phyloP scores from a whole-genome alignment of 2,888 invertebrate genomes.

The Eugnorisma glareosa region DNA sequence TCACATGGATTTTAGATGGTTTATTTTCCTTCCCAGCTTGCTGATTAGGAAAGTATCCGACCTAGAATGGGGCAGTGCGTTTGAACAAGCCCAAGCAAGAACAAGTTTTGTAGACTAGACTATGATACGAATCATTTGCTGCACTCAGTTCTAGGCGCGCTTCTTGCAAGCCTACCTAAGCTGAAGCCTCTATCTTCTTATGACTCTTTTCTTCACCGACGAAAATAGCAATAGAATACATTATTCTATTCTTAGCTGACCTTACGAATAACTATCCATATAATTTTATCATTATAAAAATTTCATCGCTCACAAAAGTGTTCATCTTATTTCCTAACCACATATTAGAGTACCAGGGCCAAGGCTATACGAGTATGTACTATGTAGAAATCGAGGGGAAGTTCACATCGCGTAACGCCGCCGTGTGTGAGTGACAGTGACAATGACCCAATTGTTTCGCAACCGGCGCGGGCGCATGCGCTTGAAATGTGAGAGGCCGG shows the following conservation, averaged over 20 bases:
- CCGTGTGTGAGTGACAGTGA: constrained; percentile 40
- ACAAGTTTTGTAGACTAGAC: rapidly evolving
- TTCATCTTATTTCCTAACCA: constrained; percentile 27
- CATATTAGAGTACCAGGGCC: constrained; percentile 31
- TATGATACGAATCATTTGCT: too few species aligned
- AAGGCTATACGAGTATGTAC: too few species aligned
- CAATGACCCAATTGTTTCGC: constrained; percentile 51
- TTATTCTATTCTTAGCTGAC: constrained; percentile 10
- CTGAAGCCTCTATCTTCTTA: not conserved
- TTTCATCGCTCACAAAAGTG: not conserved
- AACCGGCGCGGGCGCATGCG: constrained; percentile 19
- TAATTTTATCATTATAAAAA: constrained; percentile 3
- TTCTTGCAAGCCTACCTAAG: not conserved
- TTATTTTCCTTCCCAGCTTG: not conserved
- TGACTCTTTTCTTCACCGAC: not conserved
- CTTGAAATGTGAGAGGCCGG: constrained; percentile 15
- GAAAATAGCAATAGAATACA: not conserved
- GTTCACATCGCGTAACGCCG: constrained; percentile 28
- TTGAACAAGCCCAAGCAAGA: not conserved
- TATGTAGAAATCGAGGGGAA: constrained; percentile 42
- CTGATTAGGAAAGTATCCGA: not conserved
- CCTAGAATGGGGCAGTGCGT: not conserved
- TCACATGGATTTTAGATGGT: not conserved
- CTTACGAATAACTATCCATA: not conserved
- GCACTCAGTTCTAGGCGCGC: not conserved